Base-by-base conservation (phyloP, 2,888 invertebrate species). In the Oithona nana region DNA sequence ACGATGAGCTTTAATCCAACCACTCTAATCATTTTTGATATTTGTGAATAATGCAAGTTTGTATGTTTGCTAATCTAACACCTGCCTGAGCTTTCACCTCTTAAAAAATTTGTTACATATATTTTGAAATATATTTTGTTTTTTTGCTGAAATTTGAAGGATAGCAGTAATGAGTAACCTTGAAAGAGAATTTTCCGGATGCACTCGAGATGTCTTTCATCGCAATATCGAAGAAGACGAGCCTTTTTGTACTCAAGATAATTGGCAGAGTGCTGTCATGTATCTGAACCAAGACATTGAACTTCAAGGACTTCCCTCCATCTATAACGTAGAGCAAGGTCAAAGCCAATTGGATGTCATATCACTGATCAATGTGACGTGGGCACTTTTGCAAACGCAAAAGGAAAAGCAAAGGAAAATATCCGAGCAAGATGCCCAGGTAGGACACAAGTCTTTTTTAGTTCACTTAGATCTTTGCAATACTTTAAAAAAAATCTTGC, bases 191-290 rank as follows among this genome's bases (percentile, higher is more conserved):
- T 61, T 61, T 24, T 16, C 31, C 4, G 61, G 61, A 13, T 61
- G 61, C 50, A 49, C 28, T 28, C 24, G 31, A 22, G 61, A 61
- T 28, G n/a, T 61, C n/a, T 61, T 28, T 22, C 48, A 61, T 28
- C 54, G 54, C 3, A 61, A 61, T 31, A n/a, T 11, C 16, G 54
- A 28, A 55, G 28, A 48, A 16, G 20, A 31, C n/a, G 29, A 57
- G 24, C 22, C 22, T 20, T 61, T 61, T 30, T 61, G 61, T 20
- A 50, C 61, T 26, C 49, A 49, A 6, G 61, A 61, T 6, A 61
- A 61, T 20, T 61, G 61, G 61, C 52, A 61, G 30, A 61, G 54
- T 28, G 61, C 61, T 29, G 61, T 61, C 6, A 24, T 61, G n/a
- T 57, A 20, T 11, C 22, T 31, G 22, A 8, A n/a, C 20, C 20